Base-by-base conservation (phyloP, 2,113 vertebrate species). In the Plestiodon gilberti region DNA sequence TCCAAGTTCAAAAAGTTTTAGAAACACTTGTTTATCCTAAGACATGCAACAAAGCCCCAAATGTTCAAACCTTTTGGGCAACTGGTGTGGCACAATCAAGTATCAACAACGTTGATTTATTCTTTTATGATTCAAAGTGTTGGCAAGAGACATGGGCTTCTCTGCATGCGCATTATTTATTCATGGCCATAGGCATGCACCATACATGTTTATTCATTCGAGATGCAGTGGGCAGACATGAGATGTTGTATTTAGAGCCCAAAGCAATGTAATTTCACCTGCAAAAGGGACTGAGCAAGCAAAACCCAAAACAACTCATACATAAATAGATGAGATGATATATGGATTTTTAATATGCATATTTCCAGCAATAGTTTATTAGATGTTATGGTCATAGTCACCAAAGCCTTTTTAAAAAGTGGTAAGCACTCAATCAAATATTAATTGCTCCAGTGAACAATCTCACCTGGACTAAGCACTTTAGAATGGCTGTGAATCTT, bases 21-120 rank as follows among this genome's bases (percentile, higher is more conserved):
- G 35, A 38, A 71, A 71, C 77, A 82, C 65, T 85, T 22, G 25
- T n/a, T 23, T 85, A 78, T 55, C 10, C 40, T 78, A 90, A 82
- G 55, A 61, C 74, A 70, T 52, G 76, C 40, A 84, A 57, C 70
- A 81, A 5, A 86, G 82, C n/a, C 20, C 30, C 0, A 0, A 30
- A 25, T 70, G 89, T 91, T 89, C 64, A 65, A 87, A 40, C 59
- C 87, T 91, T 89, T 86, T 61, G 55, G 80, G 84, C 74, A 70
- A 83, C 77, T 84, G 80, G 74, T 74, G 80, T 92, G 84, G 74
- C 82, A 91, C 14, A 84, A 64, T 81, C 82, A 64, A 86, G 69
- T 90, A 91, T 69, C 48, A 91, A 91, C 70, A 91, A 33, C 62
- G 80, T 59, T 77, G 69, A 64, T 81, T n/a, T 4, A 86, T 86